phyloP scores from a whole-genome alignment of 2,888 invertebrate genomes.

The Balanococcus diminutus region DNA sequence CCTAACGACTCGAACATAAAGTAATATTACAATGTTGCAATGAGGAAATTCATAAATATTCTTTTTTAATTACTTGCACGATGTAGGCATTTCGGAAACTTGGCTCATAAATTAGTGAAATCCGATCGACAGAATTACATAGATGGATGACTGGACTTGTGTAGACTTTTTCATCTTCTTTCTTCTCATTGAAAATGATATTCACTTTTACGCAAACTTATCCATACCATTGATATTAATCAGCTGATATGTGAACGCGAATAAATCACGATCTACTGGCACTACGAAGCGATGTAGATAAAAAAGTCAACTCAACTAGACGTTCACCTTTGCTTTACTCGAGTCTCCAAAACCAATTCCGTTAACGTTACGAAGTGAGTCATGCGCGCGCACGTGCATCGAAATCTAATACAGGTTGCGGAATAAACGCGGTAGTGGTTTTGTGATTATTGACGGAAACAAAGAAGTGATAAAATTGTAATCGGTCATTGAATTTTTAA shows the following conservation, averaged over 20 bases:
- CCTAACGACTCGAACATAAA: not conserved
- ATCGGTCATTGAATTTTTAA: not conserved
- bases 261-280: constrained; percentile 5
- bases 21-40: not conserved
- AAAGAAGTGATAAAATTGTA: not conserved
- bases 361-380: not conserved
- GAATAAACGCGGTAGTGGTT: not conserved
- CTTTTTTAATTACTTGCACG: not conserved
- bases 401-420: not conserved
- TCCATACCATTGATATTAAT: not conserved
- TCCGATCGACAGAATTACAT: not conserved
- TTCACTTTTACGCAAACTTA: not conserved
- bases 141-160: not conserved
- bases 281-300: not conserved
- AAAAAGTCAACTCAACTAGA: not conserved
- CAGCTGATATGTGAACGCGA: not conserved
- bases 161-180: not conserved
- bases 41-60: not conserved
- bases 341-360: constrained; percentile 1
- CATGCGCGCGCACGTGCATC: not conserved
- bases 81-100: not conserved
- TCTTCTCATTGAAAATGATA: not conserved
- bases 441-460: not conserved
- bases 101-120: not conserved
- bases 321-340: constrained; percentile 1